Base-by-base conservation (phyloP, 2,797 vertebrate species). In the Tarsius wallacei region DNA sequence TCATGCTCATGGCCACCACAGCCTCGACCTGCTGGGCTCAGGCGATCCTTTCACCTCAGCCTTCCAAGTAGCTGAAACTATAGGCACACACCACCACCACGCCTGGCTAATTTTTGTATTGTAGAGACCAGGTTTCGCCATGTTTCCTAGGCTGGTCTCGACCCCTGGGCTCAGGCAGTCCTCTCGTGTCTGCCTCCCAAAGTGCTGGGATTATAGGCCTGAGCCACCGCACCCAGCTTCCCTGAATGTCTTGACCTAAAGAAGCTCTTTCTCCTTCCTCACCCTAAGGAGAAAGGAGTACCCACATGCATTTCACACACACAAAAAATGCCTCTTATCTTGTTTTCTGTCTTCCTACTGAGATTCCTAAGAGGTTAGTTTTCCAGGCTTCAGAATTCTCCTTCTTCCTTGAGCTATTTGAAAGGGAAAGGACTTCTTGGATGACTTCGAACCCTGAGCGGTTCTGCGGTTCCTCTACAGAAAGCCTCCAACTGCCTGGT, bases 281-380 rank as follows among this genome's bases (percentile, higher is more conserved):
- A 7, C 63, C 55, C 78, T n/a, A 15, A 87, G 47, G 24, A 86
- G 81, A 95, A 73, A 81, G 49, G 22, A 91, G 14, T 85, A 81
- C 3, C 17, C 88, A 64, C 28, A 47, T 77, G 55, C 42, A 55
- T 88, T 83, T 82, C 61, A 80, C 42, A 92, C 70, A 82, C 53
- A 3, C 91, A 93, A 76, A 81, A 86, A 66, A 93, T 2, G 15
- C 63, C 55, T 73, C 42, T 97, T 91, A 91, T 96, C 93, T 83
- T 68, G 59, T 85, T 93, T 90, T 96, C 91, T 57, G 17, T 95
- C 89, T 95, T 70, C 93, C 55, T 28, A 17, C 47, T 63, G 19
- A 96, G 90, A 93, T 97, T 97, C 93, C 87, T 80, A 71, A 97
- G 83, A 95, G 64, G 76, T 51, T 89, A n/a, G 28, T 95, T 88